A percentile compares a stretch with the other conserved stretches of the same genome.
Conservation (phyloP, 2,797 vertebrate genomes). For the Perodicticus potto region DNA sequence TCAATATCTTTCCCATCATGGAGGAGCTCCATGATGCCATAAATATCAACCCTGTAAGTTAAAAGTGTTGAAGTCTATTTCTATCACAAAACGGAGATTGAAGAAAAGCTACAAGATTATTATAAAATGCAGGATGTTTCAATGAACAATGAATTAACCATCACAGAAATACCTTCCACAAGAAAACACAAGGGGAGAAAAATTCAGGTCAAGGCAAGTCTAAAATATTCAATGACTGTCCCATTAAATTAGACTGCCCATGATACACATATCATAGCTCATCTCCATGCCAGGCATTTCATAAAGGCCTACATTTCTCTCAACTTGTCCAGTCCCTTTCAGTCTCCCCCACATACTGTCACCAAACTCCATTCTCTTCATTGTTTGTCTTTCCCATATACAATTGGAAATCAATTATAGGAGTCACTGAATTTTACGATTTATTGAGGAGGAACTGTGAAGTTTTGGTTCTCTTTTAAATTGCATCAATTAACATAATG, state of each 20-base stretch:
- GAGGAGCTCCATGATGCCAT: background rate
- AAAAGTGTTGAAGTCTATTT: background rate
- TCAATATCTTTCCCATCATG: background rate
- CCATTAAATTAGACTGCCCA: background rate
- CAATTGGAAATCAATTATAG: background rate
- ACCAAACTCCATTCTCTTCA: background rate
- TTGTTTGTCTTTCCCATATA: background rate
- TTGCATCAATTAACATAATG: background rate
- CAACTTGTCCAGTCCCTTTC: background rate
- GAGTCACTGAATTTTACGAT: background rate
- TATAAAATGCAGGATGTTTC: background rate
- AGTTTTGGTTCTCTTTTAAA: background rate
- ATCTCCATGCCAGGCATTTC: background rate
- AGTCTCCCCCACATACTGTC: background rate
- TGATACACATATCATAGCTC: background rate
- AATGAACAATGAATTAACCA: constrained; percentile 38
- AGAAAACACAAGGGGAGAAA: constrained; percentile 39
- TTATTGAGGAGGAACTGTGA: background rate
- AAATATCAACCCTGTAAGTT: background rate
- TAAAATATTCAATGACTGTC: constrained; percentile 30
- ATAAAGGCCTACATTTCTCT: background rate
- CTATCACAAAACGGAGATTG: background rate
- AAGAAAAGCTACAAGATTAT: background rate
- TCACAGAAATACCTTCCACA: constrained; percentile 48
- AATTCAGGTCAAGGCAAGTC: constrained; percentile 57